A percentile compares a stretch with the other conserved stretches of the same genome.
These are phyloP conservation scores for Oligia latruncula DNA, from an alignment of 2,888 invertebrate species.

Conservation along the genomic window DNA sequence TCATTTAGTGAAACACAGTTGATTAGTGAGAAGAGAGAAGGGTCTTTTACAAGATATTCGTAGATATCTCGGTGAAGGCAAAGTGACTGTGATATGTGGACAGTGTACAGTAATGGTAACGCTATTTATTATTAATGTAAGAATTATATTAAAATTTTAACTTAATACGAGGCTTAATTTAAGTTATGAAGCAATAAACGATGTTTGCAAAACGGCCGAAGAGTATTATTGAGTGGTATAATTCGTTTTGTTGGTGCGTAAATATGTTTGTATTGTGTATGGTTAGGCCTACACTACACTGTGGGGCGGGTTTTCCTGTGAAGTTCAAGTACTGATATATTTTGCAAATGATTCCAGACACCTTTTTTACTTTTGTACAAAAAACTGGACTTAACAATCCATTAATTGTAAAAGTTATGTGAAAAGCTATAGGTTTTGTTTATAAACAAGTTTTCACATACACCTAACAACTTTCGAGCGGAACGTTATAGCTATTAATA, in stretches of 20 bases:
- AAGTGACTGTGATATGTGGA: constrained; percentile 83
- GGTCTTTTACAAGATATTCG: constrained; percentile 57
- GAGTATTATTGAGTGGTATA: constrained; percentile 50
- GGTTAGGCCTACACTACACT: constrained; percentile 47
- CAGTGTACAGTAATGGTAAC: constrained; percentile 83
- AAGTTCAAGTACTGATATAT: not conserved
- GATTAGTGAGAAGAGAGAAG: constrained; percentile 74
- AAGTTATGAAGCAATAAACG: constrained; percentile 85
- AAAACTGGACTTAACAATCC: not conserved
- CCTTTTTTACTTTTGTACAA: not conserved
- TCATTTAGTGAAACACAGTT: constrained; percentile 89
- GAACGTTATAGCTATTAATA: constrained; percentile 7
- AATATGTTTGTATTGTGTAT: not conserved
- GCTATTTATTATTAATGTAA: constrained; percentile 88
- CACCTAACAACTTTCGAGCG: not conserved
- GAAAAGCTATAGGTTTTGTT: not conserved
- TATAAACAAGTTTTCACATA: not conserved
- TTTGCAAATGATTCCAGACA: not conserved
- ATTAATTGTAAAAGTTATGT: not conserved
- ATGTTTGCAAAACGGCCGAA: constrained; percentile 70
- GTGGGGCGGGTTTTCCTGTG: not conserved
- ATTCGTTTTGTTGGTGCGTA: constrained; percentile 4
- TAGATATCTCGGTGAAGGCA: constrained; percentile 59
- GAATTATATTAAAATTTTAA: constrained; percentile 84
- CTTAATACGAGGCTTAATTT: constrained; percentile 84